phyloP scores from a whole-genome alignment of 2,113 vertebrate species.

The Crotalus tigris region DNA sequence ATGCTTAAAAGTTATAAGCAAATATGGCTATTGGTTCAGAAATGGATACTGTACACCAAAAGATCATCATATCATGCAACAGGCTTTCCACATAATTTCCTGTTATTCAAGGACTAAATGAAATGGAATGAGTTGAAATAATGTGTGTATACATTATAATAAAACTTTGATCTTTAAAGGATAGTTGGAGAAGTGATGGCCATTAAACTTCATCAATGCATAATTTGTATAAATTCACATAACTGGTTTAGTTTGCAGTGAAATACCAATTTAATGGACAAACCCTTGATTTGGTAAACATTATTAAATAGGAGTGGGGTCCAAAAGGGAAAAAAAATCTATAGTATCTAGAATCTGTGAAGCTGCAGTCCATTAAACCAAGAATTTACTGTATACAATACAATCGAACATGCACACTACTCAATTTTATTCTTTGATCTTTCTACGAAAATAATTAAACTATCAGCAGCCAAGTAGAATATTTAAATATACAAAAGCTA shows the following conservation, averaged over 20 bases:
- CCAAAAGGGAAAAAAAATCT: not conserved
- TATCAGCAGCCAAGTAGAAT: not conserved
- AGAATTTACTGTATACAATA: not conserved
- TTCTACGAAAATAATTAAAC: not conserved
- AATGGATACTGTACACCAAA: not conserved
- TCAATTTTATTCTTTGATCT: not conserved
- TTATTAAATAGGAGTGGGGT: not conserved
- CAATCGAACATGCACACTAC: not conserved
- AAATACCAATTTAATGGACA: not conserved
- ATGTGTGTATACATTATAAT: not conserved
- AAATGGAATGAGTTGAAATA: not conserved
- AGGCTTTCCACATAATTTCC: not conserved
- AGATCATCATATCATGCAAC: not conserved
- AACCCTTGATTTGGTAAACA: not conserved
- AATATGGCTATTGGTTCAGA: not conserved
- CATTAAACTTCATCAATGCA: not conserved
- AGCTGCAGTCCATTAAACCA: not conserved
- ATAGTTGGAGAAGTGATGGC: not conserved
- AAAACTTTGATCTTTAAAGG: not conserved
- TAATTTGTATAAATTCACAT: not conserved
- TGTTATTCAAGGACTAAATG: not conserved
- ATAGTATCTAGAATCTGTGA: not conserved
- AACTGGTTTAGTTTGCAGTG: not conserved
- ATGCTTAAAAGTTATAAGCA: not conserved
- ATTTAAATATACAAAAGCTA: not conserved